Conservation (phyloP, 2,113 vertebrate genomes). For the Stictonetta naevosa region DNA sequence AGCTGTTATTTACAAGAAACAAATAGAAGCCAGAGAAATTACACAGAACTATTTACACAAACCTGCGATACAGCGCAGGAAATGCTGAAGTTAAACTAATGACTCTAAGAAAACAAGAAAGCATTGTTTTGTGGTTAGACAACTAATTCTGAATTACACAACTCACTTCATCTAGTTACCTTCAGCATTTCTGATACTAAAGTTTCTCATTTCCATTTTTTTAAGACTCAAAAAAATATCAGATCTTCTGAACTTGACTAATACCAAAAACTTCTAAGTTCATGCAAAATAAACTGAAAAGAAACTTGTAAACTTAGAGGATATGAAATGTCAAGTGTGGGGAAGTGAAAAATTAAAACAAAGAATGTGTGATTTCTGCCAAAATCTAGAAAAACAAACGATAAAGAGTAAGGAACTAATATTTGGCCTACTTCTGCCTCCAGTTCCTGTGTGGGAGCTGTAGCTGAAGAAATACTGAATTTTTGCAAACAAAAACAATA, state of each 20-base stretch:
- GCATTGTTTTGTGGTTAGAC: conserved; percentile 44
- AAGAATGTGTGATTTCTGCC: conserved; percentile 61
- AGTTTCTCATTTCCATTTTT: neutral
- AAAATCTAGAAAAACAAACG: conserved; percentile 51
- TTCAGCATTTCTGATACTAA: neutral
- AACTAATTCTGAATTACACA: neutral
- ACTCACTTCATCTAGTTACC: neutral
- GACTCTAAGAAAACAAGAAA: conserved; percentile 26
- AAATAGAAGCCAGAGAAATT: neutral
- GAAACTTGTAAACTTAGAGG: conserved; percentile 26
- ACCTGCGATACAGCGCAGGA: neutral
- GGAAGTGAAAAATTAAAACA: conserved; percentile 44
- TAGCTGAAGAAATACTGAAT: neutral
- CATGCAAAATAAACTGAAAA: conserved; percentile 34
- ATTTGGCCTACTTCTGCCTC: conserved; percentile 15
- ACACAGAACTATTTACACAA: neutral
- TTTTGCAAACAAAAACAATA: neutral
- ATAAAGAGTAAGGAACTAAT: conserved; percentile 43
- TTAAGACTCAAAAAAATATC: neutral
- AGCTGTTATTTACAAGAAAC: neutral
- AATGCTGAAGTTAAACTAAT: conserved; percentile 44
- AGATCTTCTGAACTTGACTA: neutral
- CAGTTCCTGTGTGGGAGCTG: neutral
- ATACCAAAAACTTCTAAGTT: neutral
- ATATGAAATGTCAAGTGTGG: neutral